phyloP scores from a whole-genome alignment of 1,140 invertebrate species.

The Drosophila burlai region DNA sequence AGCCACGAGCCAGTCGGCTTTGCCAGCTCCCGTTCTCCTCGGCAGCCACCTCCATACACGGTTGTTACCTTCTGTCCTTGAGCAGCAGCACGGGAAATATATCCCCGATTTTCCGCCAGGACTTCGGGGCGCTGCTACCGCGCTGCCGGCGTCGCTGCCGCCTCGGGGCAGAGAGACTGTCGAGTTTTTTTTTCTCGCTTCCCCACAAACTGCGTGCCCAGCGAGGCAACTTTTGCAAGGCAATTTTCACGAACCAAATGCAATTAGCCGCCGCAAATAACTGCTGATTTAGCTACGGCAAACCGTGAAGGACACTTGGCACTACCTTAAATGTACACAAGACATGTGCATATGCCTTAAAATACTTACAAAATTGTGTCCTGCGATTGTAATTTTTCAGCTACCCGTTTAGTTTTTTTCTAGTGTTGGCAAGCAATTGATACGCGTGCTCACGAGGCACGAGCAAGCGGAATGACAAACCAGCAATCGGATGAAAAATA shows the following conservation, averaged over 20 bases:
- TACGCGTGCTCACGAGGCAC: constrained; percentile 28
- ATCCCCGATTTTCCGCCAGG: constrained; percentile 33
- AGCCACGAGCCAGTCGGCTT: constrained; percentile 12
- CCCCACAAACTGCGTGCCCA: constrained; percentile 49
- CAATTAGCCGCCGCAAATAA: constrained; percentile 32
- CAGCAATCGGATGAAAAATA: background rate
- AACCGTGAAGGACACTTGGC: constrained; percentile 48
- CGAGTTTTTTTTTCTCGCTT: constrained; percentile 31
- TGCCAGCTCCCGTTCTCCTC: constrained; percentile 2
- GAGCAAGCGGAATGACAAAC: constrained; percentile 47
- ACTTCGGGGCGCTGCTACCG: constrained; percentile 21
- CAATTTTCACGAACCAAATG: constrained; percentile 41
- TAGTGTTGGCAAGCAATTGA: constrained; percentile 60
- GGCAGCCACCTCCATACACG: background rate
- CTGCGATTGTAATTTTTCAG: constrained; percentile 73
- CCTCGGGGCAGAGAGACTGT: constrained; percentile 26
- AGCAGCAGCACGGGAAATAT: constrained; percentile 8
- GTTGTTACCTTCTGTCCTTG: background rate
- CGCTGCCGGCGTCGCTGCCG: constrained; percentile 37
- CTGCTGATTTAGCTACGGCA: constrained; percentile 48
- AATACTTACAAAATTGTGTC: constrained; percentile 82
- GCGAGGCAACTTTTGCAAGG: constrained; percentile 51
- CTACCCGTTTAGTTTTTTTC: constrained; percentile 74
- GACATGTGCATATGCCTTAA: constrained; percentile 47
- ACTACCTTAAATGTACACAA: constrained; percentile 6